Percentiles rank a stretch among this genome's conserved stretches.
Evolutionary conservation across 1,140 invertebrate genomes (phyloP).

Genomic region (Nautilus pompilius): DNA sequence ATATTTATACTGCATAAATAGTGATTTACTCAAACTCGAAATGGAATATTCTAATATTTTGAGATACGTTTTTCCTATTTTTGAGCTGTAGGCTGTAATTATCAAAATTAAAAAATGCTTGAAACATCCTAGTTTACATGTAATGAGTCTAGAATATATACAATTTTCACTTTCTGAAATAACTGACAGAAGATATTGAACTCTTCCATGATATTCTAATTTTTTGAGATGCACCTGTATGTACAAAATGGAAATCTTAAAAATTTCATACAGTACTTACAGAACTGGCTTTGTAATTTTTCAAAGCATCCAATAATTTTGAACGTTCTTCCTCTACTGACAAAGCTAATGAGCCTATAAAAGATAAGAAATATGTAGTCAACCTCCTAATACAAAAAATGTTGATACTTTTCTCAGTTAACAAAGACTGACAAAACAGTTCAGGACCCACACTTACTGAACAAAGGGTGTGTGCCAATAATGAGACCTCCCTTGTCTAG

Average conservation of each 20-base stretch:
- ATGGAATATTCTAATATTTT: too few species aligned
- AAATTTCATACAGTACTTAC: slow-evolving; percentile 62
- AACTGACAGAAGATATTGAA: too few species aligned
- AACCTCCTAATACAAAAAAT: neutral
- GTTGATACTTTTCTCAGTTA: neutral
- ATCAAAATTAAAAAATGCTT: too few species aligned
- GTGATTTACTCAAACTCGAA: too few species aligned
- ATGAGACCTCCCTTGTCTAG: slow-evolving; percentile 31
- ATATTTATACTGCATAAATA: too few species aligned
- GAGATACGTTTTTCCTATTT: too few species aligned
- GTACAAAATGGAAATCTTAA: neutral
- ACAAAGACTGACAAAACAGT: neutral
- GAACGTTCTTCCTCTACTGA: slow-evolving; percentile 25
- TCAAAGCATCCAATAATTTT: slow-evolving; percentile 71
- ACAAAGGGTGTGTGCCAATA: slow-evolving; percentile 64
- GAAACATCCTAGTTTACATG: too few species aligned
- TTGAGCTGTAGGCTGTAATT: too few species aligned
- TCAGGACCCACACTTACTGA: slow-evolving; percentile 45
- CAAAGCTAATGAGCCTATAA: neutral
- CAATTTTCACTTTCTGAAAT: too few species aligned
- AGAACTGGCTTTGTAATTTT: slow-evolving; percentile 76
- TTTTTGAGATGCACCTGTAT: neutral
- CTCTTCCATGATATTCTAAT: neutral
- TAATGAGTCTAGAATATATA: too few species aligned
- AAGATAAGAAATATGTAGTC: neutral